phyloP scores from a whole-genome alignment of 2,888 invertebrate genomes.

The Drosophila merina region DNA sequence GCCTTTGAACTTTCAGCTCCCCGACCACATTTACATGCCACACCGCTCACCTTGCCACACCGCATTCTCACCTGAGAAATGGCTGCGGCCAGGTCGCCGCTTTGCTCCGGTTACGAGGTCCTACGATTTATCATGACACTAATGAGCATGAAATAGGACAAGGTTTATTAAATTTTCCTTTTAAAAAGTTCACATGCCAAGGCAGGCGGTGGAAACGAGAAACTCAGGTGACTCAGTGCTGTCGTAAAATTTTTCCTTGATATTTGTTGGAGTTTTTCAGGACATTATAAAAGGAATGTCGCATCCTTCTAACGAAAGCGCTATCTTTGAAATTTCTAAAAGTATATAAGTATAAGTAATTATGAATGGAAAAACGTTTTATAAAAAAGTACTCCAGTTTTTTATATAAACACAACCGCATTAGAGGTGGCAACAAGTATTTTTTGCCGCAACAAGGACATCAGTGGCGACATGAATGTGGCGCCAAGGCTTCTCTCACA shows the following conservation, averaged over 20 bases:
- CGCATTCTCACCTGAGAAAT: slow-evolving; percentile 37
- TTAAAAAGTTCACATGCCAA: slow-evolving; percentile 71
- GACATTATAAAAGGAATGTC: background rate
- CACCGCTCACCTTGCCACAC: background rate
- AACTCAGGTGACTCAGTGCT: slow-evolving; percentile 16
- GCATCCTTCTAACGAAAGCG: background rate
- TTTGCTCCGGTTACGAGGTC: slow-evolving; percentile 44
- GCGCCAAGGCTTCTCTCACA: slow-evolving; percentile 60
- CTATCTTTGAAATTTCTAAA: background rate
- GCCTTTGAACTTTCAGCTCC: slow-evolving; percentile 47
- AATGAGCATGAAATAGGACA: slow-evolving; percentile 77
- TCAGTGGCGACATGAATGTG: slow-evolving; percentile 52
- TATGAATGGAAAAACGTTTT: background rate
- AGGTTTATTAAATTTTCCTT: slow-evolving; percentile 77
- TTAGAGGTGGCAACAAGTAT: slow-evolving; percentile 62
- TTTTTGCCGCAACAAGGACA: slow-evolving; percentile 29
- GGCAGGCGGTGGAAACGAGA: slow-evolving; percentile 39
- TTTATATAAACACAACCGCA: background rate
- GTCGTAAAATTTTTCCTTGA: slow-evolving; percentile 4
- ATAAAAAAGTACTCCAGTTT: background rate
- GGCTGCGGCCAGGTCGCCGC: slow-evolving; percentile 20
- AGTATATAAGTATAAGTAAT: background rate
- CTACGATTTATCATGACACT: slow-evolving; percentile 75
- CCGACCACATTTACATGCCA: slow-evolving; percentile 59
- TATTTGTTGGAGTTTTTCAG: background rate